Evolutionary conservation across 1,140 invertebrate species (phyloP).

Genomic region (Ladona fulva): DNA sequence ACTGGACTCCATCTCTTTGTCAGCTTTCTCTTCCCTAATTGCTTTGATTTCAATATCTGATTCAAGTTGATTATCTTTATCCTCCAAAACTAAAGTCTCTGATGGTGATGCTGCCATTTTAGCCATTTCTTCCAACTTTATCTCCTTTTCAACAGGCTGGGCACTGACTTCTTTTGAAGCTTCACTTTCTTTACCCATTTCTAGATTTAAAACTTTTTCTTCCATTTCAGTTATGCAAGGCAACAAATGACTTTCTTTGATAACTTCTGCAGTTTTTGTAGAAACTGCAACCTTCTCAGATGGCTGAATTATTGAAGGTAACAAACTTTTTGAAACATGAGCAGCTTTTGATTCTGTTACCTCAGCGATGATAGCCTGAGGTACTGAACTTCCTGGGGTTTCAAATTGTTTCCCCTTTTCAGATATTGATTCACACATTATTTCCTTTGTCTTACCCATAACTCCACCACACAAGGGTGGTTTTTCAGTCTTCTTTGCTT

Average conservation of each 20-base stretch:
- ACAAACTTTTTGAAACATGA: too few species aligned
- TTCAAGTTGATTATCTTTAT: not conserved
- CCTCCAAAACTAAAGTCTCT: not conserved
- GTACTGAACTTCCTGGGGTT: too few species aligned
- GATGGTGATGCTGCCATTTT: not conserved
- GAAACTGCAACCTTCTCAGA: not conserved
- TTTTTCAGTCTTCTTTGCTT: too few species aligned
- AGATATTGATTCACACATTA: too few species aligned
- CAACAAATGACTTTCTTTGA: not conserved
- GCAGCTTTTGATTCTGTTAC: too few species aligned
- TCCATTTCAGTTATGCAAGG: not conserved
- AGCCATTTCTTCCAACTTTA: not conserved
- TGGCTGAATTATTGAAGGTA: not conserved
- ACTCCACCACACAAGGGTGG: too few species aligned
- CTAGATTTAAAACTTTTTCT: too few species aligned
- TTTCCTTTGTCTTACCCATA: too few species aligned
- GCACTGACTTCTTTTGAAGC: not conserved
- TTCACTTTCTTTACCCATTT: too few species aligned
- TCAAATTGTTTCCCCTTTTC: too few species aligned
- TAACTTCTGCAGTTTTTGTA: not conserved
- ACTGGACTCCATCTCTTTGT: not conserved
- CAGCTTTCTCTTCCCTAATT: not conserved
- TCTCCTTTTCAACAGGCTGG: not conserved
- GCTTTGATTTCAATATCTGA: not conserved
- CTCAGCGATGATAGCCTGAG: too few species aligned